Conservation (phyloP, 1,140 invertebrate species). For the Sycophaga agraensis region DNA sequence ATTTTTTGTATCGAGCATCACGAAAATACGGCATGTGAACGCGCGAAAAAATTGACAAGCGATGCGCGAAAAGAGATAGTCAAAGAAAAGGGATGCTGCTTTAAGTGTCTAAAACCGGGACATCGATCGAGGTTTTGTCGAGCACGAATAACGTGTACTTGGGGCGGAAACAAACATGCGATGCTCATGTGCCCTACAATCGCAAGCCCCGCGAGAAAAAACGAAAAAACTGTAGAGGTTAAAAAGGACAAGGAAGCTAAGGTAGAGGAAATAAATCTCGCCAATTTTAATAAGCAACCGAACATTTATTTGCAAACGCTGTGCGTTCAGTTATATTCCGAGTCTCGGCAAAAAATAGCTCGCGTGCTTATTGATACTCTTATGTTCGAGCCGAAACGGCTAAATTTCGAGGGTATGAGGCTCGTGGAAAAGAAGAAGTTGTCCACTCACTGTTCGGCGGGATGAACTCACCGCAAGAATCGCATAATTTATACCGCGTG, state of each 20-base stretch:
- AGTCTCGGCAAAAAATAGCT: slow-evolving; percentile 20
- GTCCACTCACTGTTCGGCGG: slow-evolving; percentile 29
- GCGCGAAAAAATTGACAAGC: slow-evolving; percentile 25
- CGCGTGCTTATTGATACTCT: slow-evolving; percentile 30
- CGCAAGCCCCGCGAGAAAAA: background rate
- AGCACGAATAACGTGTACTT: slow-evolving; percentile 22
- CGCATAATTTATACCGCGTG: slow-evolving; percentile 28
- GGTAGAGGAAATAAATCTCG: slow-evolving; percentile 13
- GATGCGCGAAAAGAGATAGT: slow-evolving; percentile 20
- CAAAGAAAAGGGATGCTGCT: slow-evolving; percentile 26
- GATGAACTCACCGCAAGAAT: background rate
- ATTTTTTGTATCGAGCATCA: slow-evolving; percentile 30
- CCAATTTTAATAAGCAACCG: slow-evolving; percentile 20
- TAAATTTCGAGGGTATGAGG: slow-evolving; percentile 23
- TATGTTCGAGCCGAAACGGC: slow-evolving; percentile 32
- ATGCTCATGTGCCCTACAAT: slow-evolving; percentile 22
- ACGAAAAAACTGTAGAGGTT: background rate
- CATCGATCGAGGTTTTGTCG: slow-evolving; percentile 22
- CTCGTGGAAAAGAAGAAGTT: background rate
- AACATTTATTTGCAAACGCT: slow-evolving; percentile 34
- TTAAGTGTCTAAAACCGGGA: slow-evolving; percentile 22
- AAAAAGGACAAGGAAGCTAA: background rate
- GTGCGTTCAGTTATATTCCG: slow-evolving; percentile 24
- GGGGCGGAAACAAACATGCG: slow-evolving; percentile 23
- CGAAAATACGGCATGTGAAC: slow-evolving; percentile 20